Evolutionary conservation across 2,797 vertebrate species (phyloP).

Genomic region (Lepus townsendii): DNA sequence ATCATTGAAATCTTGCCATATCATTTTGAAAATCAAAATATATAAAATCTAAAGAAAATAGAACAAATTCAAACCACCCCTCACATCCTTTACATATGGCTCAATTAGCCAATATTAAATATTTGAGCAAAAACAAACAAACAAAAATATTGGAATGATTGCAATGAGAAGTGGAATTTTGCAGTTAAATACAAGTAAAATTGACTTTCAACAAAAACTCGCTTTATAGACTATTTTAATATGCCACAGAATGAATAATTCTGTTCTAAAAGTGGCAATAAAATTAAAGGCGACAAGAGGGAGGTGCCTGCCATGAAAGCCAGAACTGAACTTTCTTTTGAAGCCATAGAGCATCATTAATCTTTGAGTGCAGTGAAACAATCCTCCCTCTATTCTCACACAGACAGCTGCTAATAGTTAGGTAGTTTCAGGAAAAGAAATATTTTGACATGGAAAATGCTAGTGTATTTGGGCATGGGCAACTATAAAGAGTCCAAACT

Average conservation of each 20-base stretch:
- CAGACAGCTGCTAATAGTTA: slow-evolving; percentile 83
- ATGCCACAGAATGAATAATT: slow-evolving; percentile 74
- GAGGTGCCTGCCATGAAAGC: slow-evolving; percentile 67
- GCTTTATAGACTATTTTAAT: slow-evolving; percentile 65
- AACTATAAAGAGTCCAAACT: slow-evolving; percentile 69
- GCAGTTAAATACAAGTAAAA: slow-evolving; percentile 60
- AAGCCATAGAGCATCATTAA: slow-evolving; percentile 80
- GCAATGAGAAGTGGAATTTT: slow-evolving; percentile 64
- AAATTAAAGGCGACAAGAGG: slow-evolving; percentile 79
- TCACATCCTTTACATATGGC: not conserved
- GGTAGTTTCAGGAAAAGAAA: slow-evolving; percentile 75
- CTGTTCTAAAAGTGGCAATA: slow-evolving; percentile 73
- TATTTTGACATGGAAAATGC: slow-evolving; percentile 78
- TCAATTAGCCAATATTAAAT: slow-evolving; percentile 27
- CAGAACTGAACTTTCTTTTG: slow-evolving; percentile 79
- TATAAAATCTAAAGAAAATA: slow-evolving; percentile 12
- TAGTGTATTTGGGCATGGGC: slow-evolving; percentile 57
- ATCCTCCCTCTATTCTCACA: slow-evolving; percentile 77
- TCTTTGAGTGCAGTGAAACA: slow-evolving; percentile 78
- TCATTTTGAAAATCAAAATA: not conserved
- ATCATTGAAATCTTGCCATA: not conserved
- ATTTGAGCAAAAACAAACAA: slow-evolving; percentile 59
- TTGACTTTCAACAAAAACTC: slow-evolving; percentile 71
- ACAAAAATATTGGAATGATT: slow-evolving; percentile 48
- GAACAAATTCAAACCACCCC: not conserved